These are phyloP conservation scores for Poicephalus gulielmi DNA, from an alignment of 2,113 vertebrate genomes.

Conservation along the genomic window DNA sequence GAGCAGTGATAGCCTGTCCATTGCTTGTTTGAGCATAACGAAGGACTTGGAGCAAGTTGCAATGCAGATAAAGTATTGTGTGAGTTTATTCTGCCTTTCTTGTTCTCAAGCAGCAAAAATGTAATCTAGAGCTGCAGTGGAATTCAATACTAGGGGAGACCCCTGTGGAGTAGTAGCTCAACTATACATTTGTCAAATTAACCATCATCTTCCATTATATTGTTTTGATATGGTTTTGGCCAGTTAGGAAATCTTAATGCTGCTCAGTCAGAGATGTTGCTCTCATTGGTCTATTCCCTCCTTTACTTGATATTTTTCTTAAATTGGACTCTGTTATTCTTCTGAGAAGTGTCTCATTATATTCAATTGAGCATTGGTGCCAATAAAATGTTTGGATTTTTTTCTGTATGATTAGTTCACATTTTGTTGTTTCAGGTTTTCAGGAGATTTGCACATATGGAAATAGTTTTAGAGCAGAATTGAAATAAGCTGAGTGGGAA, in stretches of 20 bases:
- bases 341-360: neutral
- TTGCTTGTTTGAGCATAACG: conserved; percentile 56
- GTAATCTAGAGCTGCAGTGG: neutral
- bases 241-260: neutral
- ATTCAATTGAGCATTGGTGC: neutral
- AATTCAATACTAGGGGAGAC: neutral
- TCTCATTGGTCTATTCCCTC: neutral
- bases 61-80: conserved; percentile 3
- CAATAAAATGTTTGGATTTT: neutral
- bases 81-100: neutral
- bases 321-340: neutral
- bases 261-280: neutral
- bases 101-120: conserved; percentile 11
- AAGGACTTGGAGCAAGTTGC: conserved; percentile 27
- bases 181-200: neutral
- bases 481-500: neutral
- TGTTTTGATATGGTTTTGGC: neutral
- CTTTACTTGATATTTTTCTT: neutral
- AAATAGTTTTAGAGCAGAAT: neutral
- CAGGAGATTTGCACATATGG: neutral
- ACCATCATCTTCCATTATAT: neutral
- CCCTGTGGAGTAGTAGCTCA: neutral
- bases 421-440: neutral
- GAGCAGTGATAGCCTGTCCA: conserved; percentile 31
- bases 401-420: neutral